Conservation (phyloP, 2,113 vertebrate genomes). For the Pogonocichla stellata region DNA sequence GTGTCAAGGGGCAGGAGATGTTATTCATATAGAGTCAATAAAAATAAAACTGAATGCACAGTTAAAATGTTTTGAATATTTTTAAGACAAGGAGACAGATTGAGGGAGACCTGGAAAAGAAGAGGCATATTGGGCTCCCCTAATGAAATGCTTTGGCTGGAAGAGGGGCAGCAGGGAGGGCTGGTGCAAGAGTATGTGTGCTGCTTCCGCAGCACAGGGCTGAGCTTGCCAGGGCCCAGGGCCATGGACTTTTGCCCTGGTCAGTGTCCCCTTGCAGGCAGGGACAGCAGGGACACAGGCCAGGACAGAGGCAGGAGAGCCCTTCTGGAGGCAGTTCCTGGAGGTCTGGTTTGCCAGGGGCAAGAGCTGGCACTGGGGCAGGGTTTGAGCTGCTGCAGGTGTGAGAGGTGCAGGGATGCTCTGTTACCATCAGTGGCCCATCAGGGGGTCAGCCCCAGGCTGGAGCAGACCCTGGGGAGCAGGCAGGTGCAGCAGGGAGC, state of each 20-base stretch:
- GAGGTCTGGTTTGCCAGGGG: rapidly evolving
- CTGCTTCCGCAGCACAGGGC: neutral
- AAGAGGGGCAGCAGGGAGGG: neutral
- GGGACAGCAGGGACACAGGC: neutral
- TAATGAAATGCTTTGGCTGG: neutral
- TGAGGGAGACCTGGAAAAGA: neutral
- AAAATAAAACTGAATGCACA: neutral
- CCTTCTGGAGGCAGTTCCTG: rapidly evolving
- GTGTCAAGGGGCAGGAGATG: neutral
- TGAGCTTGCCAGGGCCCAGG: rapidly evolving
- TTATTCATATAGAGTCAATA: neutral
- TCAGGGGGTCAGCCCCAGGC: neutral
- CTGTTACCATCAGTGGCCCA: neutral
- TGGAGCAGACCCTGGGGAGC: neutral
- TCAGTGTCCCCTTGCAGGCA: neutral
- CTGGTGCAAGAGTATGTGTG: neutral
- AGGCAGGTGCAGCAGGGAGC: neutral
- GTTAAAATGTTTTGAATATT: neutral
- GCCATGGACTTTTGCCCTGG: neutral
- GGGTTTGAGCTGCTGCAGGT: neutral
- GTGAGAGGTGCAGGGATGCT: neutral
- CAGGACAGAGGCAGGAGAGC: neutral
- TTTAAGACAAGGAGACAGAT: neutral
- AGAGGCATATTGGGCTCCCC: neutral
- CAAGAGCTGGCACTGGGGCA: neutral